Conservation (phyloP, 2,888 invertebrate species). For the Chrysopilus asiliformis region DNA sequence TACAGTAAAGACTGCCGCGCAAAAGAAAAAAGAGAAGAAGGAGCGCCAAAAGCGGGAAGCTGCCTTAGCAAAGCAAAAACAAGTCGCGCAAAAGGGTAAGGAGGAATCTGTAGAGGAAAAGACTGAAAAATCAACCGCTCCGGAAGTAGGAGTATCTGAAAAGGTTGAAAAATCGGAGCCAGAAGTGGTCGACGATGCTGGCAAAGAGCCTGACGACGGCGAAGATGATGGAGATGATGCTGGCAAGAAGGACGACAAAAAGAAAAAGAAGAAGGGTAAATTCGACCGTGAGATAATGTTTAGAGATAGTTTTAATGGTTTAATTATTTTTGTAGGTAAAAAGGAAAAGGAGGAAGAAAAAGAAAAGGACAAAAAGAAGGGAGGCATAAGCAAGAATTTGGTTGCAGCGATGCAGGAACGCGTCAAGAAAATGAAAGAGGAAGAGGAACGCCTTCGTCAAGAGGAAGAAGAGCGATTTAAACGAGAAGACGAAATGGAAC, state of each 20-base stretch:
- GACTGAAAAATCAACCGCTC: constrained; percentile 4
- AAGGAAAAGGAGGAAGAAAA: constrained; percentile 26
- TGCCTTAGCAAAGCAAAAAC: constrained; percentile 33
- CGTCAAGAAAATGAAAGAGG: constrained; percentile 75
- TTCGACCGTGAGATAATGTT: not conserved
- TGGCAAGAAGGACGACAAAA: constrained; percentile 30
- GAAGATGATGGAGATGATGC: constrained; percentile 14
- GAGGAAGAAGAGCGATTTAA: constrained; percentile 72
- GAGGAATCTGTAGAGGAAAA: constrained; percentile 14
- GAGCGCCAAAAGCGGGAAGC: constrained; percentile 64
- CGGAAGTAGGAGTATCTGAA: constrained; percentile 16
- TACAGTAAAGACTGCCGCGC: constrained; percentile 67
- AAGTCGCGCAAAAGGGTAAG: constrained; percentile 14
- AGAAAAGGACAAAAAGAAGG: constrained; percentile 39
- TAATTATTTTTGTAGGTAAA: constrained; percentile 25
- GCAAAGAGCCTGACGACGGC: constrained; percentile 19
- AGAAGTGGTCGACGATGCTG: constrained; percentile 32
- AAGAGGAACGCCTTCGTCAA: constrained; percentile 57
- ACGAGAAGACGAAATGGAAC: constrained; percentile 60
- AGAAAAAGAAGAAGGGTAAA: constrained; percentile 21
- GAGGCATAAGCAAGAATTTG: constrained; percentile 69
- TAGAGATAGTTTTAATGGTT: not conserved
- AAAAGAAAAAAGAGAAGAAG: constrained; percentile 82
- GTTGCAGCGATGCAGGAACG: constrained; percentile 88
- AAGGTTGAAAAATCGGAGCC: constrained; percentile 14